Conservation (phyloP, 2,888 invertebrate species). For the Augiades crinisus region DNA sequence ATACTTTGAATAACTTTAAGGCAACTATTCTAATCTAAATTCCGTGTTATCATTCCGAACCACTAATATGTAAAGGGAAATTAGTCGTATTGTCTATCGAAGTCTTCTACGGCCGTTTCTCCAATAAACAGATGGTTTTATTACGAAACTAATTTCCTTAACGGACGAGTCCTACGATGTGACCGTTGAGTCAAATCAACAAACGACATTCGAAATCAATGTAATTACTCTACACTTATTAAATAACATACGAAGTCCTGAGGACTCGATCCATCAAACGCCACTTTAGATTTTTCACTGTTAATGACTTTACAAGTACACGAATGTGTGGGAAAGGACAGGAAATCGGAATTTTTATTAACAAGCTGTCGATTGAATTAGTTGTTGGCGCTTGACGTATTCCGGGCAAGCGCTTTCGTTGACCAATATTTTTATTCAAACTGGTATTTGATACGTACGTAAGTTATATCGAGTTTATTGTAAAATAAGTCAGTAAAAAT, state of each 20-base stretch:
- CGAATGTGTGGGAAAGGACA: conserved; percentile 55
- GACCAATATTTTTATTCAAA: conserved; percentile 1
- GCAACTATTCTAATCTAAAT: conserved; percentile 9
- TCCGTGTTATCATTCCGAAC: conserved; percentile 7
- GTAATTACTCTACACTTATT: conserved; percentile 24
- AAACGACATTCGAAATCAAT: conserved; percentile 11
- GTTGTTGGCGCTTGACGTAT: conserved; percentile 13
- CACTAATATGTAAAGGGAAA: conserved; percentile 1
- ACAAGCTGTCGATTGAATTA: conserved; percentile 22
- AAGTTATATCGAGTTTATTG: no score
- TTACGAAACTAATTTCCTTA: conserved; percentile 8
- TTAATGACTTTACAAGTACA: conserved; percentile 23
- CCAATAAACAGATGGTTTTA: conserved; percentile 18
- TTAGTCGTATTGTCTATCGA: background rate
- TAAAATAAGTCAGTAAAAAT: no score
- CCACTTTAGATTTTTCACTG: conserved; percentile 32
- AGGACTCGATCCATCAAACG: conserved; percentile 20
- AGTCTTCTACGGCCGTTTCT: background rate
- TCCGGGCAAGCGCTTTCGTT: background rate
- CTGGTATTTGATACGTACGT: background rate
- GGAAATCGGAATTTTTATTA: conserved; percentile 22
- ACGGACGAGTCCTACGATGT: no score
- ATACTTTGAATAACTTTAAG: conserved; percentile 2
- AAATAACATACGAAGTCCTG: conserved; percentile 21
- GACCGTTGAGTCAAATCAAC: conserved; percentile 9